Percentiles rank a stretch among this genome's conserved stretches.
Conservation (phyloP, 2,888 invertebrate genomes). For the Apoda limacodes region DNA sequence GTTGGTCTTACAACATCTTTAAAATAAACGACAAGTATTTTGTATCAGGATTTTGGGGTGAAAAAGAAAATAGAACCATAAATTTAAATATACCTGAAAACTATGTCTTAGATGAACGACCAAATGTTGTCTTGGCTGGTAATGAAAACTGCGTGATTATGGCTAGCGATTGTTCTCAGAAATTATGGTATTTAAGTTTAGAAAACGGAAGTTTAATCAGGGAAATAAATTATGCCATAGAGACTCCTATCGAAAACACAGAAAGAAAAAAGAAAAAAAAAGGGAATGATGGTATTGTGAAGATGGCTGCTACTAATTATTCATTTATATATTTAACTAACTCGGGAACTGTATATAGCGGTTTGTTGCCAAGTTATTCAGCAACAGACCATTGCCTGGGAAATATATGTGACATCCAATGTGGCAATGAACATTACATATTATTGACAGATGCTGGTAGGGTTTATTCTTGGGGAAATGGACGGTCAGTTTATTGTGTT, state of each 20-base stretch:
- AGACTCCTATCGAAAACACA: slow-evolving; percentile 25
- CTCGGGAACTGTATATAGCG: slow-evolving; percentile 56
- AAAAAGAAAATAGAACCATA: slow-evolving; percentile 29
- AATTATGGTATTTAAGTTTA: slow-evolving; percentile 35
- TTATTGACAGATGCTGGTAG: slow-evolving; percentile 76
- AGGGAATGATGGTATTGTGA: slow-evolving; percentile 25
- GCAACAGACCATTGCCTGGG: slow-evolving; percentile 61
- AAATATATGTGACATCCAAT: slow-evolving; percentile 72
- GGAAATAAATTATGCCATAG: slow-evolving; percentile 28
- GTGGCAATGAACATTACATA: slow-evolving; percentile 86
- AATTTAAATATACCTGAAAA: slow-evolving; percentile 33
- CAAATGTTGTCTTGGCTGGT: slow-evolving; percentile 31
- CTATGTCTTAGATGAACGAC: slow-evolving; percentile 13
- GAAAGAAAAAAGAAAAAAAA: slow-evolving; percentile 26
- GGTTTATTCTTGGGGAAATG: slow-evolving; percentile 86
- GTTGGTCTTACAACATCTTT: slow-evolving; percentile 56
- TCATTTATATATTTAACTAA: slow-evolving; percentile 36
- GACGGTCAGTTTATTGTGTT: too few species aligned
- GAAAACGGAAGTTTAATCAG: slow-evolving; percentile 26
- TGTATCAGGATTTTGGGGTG: slow-evolving; percentile 40
- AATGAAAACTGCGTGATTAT: slow-evolving; percentile 41
- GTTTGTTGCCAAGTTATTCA: slow-evolving; percentile 71
- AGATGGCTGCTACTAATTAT: slow-evolving; percentile 31
- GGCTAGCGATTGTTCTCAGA: slow-evolving; percentile 25
- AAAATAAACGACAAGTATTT: slow-evolving; percentile 28